Evolutionary conservation across 2,888 invertebrate genomes (phyloP).

Genomic region (Drosophila setosimentum): DNA sequence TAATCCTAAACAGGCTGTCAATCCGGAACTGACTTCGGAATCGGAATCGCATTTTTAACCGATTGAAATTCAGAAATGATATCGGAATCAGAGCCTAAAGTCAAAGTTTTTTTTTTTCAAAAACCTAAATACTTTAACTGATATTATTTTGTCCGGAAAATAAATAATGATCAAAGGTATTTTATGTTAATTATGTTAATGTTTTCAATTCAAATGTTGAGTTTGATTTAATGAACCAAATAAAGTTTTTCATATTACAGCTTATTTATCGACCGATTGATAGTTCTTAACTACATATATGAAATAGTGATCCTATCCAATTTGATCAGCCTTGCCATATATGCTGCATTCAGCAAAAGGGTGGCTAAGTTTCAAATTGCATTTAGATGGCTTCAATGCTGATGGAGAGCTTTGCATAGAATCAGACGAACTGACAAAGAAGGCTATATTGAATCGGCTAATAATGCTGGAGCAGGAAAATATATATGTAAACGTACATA

Average conservation of each 20-base stretch:
- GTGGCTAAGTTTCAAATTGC: not conserved
- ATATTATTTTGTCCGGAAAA: not conserved
- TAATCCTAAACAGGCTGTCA: not conserved
- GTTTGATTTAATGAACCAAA: not conserved
- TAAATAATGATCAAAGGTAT: not conserved
- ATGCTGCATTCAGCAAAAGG: not conserved
- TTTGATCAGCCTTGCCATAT: not conserved
- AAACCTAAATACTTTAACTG: rapidly evolving
- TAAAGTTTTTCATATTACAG: not conserved
- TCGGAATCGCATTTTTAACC: not conserved
- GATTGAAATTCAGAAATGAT: not conserved
- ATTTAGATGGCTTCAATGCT: not conserved
- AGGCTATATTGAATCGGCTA: too few relatives aligned
- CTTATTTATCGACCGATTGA: not conserved
- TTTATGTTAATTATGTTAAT: not conserved
- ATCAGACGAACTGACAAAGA: too few relatives aligned
- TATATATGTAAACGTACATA: not conserved
- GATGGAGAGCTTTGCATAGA: too few relatives aligned
- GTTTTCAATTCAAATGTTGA: not conserved
- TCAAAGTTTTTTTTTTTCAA: too few relatives aligned
- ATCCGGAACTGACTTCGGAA: too few relatives aligned
- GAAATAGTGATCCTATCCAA: not conserved
- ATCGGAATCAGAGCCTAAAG: not conserved
- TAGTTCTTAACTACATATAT: not conserved
- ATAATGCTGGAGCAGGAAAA: not conserved